These are phyloP conservation scores for Eristalis arbustorum DNA, from an alignment of 2,888 invertebrate species.

Conservation along the genomic window DNA sequence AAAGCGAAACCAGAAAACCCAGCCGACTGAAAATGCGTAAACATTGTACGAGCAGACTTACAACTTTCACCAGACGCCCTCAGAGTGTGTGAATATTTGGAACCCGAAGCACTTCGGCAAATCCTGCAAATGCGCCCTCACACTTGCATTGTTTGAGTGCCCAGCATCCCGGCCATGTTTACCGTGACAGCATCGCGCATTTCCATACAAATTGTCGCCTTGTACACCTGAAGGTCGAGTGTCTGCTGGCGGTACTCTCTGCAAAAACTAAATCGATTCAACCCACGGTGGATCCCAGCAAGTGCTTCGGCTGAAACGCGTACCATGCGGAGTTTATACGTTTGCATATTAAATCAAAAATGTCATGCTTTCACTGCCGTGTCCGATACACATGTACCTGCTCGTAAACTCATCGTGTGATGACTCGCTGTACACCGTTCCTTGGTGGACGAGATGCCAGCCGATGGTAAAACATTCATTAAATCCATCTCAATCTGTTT, in stretches of 20 bases:
- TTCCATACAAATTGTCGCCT: background rate
- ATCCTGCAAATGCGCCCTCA: background rate
- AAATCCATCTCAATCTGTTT: background rate
- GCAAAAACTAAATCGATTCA: background rate
- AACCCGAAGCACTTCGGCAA: background rate
- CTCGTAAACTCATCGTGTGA: slow-evolving; percentile 2
- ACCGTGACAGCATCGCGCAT: background rate
- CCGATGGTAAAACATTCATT: background rate
- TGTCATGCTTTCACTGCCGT: slow-evolving; percentile 17
- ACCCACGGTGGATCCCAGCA: background rate
- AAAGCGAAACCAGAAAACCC: slow-evolving; percentile 34
- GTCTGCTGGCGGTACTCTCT: background rate
- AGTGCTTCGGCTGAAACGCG: background rate
- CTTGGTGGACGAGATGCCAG: background rate
- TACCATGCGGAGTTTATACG: background rate
- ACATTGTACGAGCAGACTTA: background rate
- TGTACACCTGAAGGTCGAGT: slow-evolving; percentile 6
- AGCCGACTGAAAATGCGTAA: background rate
- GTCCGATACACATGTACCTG: background rate
- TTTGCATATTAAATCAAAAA: slow-evolving; percentile 10
- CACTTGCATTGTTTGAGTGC: background rate
- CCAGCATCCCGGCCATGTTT: background rate
- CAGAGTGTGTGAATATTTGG: slow-evolving; percentile 6
- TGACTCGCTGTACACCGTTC: background rate
- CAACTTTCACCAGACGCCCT: slow-evolving; percentile 34